phyloP scores from a whole-genome alignment of 2,113 vertebrate genomes.

The Acanthochromis polyacanthus region DNA sequence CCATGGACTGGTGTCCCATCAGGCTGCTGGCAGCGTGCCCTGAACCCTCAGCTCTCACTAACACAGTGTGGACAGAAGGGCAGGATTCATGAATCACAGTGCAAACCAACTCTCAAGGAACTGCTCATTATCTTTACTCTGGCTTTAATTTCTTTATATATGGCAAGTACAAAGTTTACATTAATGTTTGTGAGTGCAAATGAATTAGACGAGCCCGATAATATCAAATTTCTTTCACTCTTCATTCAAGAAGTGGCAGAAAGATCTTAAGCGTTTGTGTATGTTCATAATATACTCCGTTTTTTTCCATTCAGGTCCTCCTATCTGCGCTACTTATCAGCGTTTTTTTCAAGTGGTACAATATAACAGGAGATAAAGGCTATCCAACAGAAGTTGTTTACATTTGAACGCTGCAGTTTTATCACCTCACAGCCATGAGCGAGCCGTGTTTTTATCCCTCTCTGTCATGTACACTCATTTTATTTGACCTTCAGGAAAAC shows the following conservation, averaged over 20 bases:
- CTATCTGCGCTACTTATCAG: conserved; percentile 44
- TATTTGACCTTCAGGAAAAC: conserved; percentile 9
- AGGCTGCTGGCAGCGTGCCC: conserved; percentile 21
- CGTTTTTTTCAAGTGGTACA: conserved; percentile 23
- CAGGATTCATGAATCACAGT: not conserved
- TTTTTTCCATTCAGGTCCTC: not conserved
- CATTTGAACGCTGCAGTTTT: conserved; percentile 34
- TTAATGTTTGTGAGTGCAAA: not conserved
- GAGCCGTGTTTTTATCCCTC: not conserved
- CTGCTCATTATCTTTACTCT: not conserved
- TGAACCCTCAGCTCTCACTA: conserved; percentile 14
- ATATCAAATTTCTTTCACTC: not conserved
- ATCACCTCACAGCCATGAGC: not conserved
- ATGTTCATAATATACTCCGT: not conserved
- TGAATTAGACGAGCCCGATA: not conserved
- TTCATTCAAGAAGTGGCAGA: not conserved
- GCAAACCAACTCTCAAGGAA: not conserved
- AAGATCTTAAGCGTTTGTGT: not conserved
- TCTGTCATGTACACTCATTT: not conserved
- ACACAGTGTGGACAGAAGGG: conserved; percentile 4
- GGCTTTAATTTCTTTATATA: not conserved
- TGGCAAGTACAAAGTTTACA: not conserved
- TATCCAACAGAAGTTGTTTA: conserved; percentile 49
- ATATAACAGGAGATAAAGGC: conserved; percentile 51
- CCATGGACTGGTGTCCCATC: conserved; percentile 36